Base-by-base conservation (phyloP, 2,888 invertebrate genomes). In the Laspeyria flexula region DNA sequence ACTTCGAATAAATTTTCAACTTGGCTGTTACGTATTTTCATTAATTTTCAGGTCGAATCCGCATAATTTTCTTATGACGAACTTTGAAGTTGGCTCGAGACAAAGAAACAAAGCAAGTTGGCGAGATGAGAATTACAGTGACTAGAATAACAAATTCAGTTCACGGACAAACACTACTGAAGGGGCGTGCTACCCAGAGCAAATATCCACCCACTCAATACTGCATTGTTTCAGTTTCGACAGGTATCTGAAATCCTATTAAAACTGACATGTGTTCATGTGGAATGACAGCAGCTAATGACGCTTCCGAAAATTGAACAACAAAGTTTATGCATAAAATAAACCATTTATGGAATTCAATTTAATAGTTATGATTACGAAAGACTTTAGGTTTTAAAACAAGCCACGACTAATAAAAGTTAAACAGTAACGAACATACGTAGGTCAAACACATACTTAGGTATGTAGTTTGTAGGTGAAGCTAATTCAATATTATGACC, bases 101-200 rank as follows among this genome's bases (percentile, higher is more conserved):
- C 35, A 40, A 39, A 44, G 12, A 27, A 29, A 31, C 29, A 16
- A 31, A 30, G 11, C 7, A 42, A 31, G 12, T 15, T 29, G 27
- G 35, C 34, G 16, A 41, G 43, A 41, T 35, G 31, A 40, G 12
- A 16, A 34, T 29, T 25, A 30, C 38, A 15, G 9, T 0, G 11
- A 15, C 21, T 16, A 38, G 40, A 43, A 42, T 45, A 45, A 52
- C 57, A 21, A 49, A 53, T 63, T 43, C 31, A 25, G 43, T 9
- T 27, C 33, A 41, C 40, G 34, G 34, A 23, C 7, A 15, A 29
- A 23, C n/a, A 18, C 25, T 40, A 29, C 13, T 4, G 33, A 43
- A 46, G 1, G 27, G 11, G 31, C 12, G 23, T 53, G 29, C 5
- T 10, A 7, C 11, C n/a, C 10, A 0, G 12, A 29, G 10, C n/a